These are phyloP conservation scores for Aphodius sticticus DNA, from an alignment of 2,888 invertebrate genomes.

Conservation along the genomic window DNA sequence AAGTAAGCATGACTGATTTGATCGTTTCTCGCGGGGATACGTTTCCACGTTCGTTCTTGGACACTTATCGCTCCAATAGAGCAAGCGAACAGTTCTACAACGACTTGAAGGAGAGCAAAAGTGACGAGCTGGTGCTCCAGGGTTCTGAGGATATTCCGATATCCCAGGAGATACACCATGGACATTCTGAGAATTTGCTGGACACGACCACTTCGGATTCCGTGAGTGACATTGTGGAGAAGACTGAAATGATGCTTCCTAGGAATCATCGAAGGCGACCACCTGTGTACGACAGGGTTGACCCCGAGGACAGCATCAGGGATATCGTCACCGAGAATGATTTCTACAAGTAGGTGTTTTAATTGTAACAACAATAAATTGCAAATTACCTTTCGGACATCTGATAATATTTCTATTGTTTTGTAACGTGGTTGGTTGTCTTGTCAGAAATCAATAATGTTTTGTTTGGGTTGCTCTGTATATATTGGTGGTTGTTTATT, in stretches of 20 bases:
- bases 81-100: conserved; percentile 56
- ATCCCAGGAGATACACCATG: conserved; percentile 60
- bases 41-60: conserved; percentile 59
- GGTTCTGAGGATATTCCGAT: conserved; percentile 58
- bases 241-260: conserved; percentile 50
- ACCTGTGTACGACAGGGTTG: conserved; percentile 63
- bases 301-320: conserved; percentile 70
- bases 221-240: conserved; percentile 53
- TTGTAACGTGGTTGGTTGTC: not conserved
- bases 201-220: conserved; percentile 54
- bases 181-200: conserved; percentile 59
- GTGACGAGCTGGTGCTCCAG: conserved; percentile 63
- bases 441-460: not conserved
- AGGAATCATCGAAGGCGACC: conserved; percentile 51
- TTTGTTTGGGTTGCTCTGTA: not conserved
- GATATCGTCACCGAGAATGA: conserved; percentile 71
- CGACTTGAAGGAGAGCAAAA: conserved; percentile 63
- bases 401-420: not conserved
- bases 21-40: conserved; percentile 60
- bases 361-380: not conserved
- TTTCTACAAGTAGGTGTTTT: conserved; percentile 64
- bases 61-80: conserved; percentile 56
- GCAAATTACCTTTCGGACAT: not conserved
- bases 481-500: not conserved
- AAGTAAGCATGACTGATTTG: conserved; percentile 56